These are phyloP conservation scores for Colaptes auratus DNA, from an alignment of 2,113 vertebrate species.

Conservation along the genomic window DNA sequence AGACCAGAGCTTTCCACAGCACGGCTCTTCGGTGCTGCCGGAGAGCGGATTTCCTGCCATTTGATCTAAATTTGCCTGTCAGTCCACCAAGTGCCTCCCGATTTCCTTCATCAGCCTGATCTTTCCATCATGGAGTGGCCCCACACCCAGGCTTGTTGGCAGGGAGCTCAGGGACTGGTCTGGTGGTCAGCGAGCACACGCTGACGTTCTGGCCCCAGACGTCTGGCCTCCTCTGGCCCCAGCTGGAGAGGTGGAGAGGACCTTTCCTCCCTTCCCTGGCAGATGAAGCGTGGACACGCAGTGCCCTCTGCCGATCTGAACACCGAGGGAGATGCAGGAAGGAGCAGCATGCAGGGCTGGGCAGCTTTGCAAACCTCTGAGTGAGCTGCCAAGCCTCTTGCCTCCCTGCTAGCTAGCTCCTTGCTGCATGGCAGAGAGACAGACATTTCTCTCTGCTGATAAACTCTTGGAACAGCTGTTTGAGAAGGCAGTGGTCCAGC, in stretches of 20 bases:
- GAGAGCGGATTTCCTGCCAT: slow-evolving; percentile 2
- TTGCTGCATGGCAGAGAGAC: background rate
- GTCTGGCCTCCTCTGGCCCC: background rate
- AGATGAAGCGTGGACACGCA: background rate
- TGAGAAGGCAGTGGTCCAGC: background rate
- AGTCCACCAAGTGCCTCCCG: background rate
- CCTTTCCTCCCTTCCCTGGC: background rate
- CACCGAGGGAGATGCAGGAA: background rate
- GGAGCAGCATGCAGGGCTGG: background rate
- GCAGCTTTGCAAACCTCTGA: background rate
- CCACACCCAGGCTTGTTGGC: background rate
- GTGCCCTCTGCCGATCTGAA: slow-evolving; percentile 46
- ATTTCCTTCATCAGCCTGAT: background rate
- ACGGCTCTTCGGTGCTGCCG: background rate
- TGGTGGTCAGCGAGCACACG: background rate
- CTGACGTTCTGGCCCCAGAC: too few species aligned
- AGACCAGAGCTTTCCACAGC: background rate
- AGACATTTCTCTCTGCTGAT: background rate
- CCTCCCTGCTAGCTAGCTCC: background rate
- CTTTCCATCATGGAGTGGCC: background rate
- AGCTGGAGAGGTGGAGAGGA: background rate
- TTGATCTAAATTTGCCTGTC: slow-evolving; percentile 1
- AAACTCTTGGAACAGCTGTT: background rate
- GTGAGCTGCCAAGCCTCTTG: background rate
- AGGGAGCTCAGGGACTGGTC: background rate